Evolutionary conservation across 2,113 vertebrate species (phyloP).

Genomic region (Mesoclemmys tuberculata): DNA sequence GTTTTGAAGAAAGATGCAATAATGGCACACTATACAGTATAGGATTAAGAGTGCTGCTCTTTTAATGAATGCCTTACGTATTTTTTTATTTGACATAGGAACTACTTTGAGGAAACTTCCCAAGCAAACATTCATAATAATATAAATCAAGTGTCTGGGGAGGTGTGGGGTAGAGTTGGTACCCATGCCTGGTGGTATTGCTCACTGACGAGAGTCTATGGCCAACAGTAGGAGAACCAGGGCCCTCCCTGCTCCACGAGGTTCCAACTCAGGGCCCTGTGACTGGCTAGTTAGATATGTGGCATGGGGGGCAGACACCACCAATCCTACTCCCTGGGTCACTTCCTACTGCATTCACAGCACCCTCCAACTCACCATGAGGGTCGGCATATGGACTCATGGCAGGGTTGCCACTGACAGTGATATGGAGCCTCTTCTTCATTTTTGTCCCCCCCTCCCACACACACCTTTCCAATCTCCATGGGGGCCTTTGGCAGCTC

Average conservation of each 20-base stretch:
- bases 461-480: not conserved
- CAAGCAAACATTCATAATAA: not conserved
- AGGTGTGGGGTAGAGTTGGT: too few relatives aligned
- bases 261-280: not conserved
- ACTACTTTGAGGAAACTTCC: conserved; percentile 11
- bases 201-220: not conserved
- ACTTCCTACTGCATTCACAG: not conserved
- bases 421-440: not conserved
- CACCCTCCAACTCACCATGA: not conserved
- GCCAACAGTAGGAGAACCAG: not conserved
- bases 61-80: not conserved
- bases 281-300: not conserved
- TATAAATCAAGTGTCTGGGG: not conserved
- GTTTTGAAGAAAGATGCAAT: not conserved
- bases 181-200: too few relatives aligned
- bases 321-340: not conserved
- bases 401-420: not conserved
- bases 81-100: conserved; percentile 2
- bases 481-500: not conserved
- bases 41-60: not conserved
- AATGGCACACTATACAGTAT: not conserved
- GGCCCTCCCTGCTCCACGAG: not conserved
- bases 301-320: not conserved
- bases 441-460: too few relatives aligned
- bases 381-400: not conserved